Percentiles rank a stretch among this genome's conserved stretches.
Conservation (phyloP, 2,888 invertebrate species). For the Uloborus plumipes region DNA sequence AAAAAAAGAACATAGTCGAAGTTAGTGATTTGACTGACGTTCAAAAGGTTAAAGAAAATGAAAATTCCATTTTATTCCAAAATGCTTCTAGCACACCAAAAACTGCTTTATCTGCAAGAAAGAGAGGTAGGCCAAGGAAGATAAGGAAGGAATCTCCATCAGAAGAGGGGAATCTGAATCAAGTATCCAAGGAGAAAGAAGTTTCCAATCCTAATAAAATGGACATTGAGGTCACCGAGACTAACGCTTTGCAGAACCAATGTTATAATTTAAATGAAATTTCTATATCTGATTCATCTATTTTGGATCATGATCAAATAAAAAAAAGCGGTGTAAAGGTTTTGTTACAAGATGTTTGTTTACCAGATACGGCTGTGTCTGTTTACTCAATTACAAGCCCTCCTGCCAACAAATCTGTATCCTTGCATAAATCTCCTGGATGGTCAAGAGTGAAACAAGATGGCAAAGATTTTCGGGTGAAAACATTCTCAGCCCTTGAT, state of each 20-base stretch:
- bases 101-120: background rate
- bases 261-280: conserved; percentile 28
- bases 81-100: too few species aligned
- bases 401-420: conserved; percentile 5
- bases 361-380: conserved; percentile 48
- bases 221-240: too few species aligned
- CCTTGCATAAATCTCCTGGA: conserved; percentile 41
- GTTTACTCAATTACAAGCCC: conserved; percentile 43
- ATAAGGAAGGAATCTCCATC: background rate
- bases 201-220: too few species aligned
- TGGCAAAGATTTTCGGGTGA: conserved; percentile 48
- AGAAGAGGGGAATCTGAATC: background rate
- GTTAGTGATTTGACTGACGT: background rate
- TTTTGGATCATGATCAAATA: background rate
- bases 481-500: conserved; percentile 38
- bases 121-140: background rate
- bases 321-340: background rate
- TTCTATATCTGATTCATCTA: background rate
- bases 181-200: background rate
- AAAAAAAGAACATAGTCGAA: background rate
- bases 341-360: background rate
- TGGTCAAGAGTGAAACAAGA: conserved; percentile 45
- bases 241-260: background rate
- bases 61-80: too few species aligned
- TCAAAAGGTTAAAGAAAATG: background rate